Evolutionary conservation across 1,140 invertebrate genomes (phyloP).

Genomic region (Brachionus asplanchnoidis): DNA sequence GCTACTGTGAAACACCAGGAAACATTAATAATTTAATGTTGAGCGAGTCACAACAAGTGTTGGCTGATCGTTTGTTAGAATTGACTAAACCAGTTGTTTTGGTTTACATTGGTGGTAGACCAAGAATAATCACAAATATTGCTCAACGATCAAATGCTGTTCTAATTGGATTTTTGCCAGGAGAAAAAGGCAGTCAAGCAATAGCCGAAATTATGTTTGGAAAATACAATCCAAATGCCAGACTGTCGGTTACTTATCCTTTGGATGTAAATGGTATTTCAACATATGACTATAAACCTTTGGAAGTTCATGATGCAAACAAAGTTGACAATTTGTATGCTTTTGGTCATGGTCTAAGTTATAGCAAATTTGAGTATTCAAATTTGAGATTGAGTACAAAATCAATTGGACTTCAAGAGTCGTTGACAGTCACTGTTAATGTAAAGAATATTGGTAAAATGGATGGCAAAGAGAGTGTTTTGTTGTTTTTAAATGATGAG

Average conservation of each 20-base stretch:
- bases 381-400: background rate
- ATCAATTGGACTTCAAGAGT: background rate
- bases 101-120: background rate
- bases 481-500: background rate
- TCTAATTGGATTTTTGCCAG: background rate
- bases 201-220: background rate
- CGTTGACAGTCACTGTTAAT: background rate
- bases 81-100: background rate
- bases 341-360: constrained; percentile 6
- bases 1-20: background rate
- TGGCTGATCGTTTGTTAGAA: background rate
- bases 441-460: background rate
- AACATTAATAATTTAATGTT: background rate
- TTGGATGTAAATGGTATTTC: background rate
- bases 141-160: background rate
- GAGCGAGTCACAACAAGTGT: background rate
- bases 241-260: background rate
- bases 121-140: background rate
- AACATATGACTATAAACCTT: background rate
- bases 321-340: background rate
- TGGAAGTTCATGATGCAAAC: background rate
- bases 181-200: background rate
- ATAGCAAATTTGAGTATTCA: background rate
- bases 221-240: background rate
- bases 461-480: background rate